Conservation (phyloP, 2,888 invertebrate species). For the Acronicta psi region DNA sequence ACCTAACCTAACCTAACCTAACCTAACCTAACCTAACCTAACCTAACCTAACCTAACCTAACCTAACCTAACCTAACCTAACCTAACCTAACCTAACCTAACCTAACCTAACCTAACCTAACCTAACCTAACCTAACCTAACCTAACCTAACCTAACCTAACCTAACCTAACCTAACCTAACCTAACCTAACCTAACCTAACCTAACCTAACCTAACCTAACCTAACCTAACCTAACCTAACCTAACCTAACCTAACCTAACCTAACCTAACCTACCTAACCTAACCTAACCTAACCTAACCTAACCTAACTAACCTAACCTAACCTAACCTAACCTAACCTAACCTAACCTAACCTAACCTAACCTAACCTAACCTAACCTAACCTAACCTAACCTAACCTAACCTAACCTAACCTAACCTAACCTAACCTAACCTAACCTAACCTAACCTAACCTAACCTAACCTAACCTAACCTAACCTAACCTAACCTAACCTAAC, state of each 20-base stretch:
- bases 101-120: slow-evolving; percentile 5
- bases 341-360: slow-evolving; percentile 5
- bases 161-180: slow-evolving; percentile 5
- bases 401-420: slow-evolving; percentile 5
- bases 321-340: slow-evolving; percentile 2
- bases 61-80: slow-evolving; percentile 5
- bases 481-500: slow-evolving; percentile 5
- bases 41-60: slow-evolving; percentile 5
- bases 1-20: slow-evolving; percentile 5
- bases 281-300: slow-evolving; percentile 5
- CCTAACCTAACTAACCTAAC: background rate
- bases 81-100: slow-evolving; percentile 5
- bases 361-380: slow-evolving; percentile 5
- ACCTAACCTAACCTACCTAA: slow-evolving; percentile 5
- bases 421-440: slow-evolving; percentile 5
- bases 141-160: slow-evolving; percentile 5
- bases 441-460: slow-evolving; percentile 5
- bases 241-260: slow-evolving; percentile 5
- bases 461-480: slow-evolving; percentile 5
- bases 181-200: slow-evolving; percentile 5
- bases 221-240: slow-evolving; percentile 5
- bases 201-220: slow-evolving; percentile 5
- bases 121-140: slow-evolving; percentile 5
- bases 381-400: slow-evolving; percentile 5
- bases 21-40: slow-evolving; percentile 5